These are phyloP conservation scores for Scolopax bukidnonensis DNA, from an alignment of 2,797 vertebrate species.

Conservation along the genomic window DNA sequence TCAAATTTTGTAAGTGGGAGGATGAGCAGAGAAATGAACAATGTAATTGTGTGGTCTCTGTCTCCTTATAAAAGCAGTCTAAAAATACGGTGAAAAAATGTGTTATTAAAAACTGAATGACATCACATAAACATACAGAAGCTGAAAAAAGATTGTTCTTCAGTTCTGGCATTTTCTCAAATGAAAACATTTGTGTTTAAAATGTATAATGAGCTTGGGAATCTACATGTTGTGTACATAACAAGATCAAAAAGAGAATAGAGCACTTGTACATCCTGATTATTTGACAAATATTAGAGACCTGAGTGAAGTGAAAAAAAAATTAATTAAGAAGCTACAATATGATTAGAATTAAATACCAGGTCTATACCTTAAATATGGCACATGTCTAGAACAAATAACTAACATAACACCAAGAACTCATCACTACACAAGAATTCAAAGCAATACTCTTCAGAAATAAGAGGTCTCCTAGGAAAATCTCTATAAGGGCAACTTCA, in stretches of 20 bases:
- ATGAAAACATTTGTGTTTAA: not conserved
- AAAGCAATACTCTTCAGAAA: not conserved
- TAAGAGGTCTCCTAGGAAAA: not conserved
- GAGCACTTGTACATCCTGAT: accelerated
- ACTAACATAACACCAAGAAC: accelerated
- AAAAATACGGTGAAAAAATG: not conserved
- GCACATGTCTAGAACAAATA: accelerated
- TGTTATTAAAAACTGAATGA: not conserved
- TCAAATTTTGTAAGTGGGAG: not conserved
- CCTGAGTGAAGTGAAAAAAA: not conserved
- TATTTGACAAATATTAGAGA: not conserved
- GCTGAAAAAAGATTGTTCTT: not conserved
- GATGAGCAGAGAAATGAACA: not conserved
- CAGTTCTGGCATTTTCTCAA: not conserved
- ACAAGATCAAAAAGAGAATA: not conserved
- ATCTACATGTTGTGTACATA: accelerated
- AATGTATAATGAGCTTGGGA: not conserved
- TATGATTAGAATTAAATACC: not conserved
- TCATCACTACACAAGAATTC: not conserved
- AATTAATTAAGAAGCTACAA: not conserved
- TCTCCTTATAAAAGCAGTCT: not conserved
- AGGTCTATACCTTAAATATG: not conserved
- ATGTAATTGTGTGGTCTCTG: not conserved
- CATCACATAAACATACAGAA: not conserved
- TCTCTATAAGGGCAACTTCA: not conserved